Percentiles rank a stretch among this genome's conserved stretches.
Evolutionary conservation across 2,113 vertebrate genomes (phyloP).

Genomic region (Crotalus tigris): DNA sequence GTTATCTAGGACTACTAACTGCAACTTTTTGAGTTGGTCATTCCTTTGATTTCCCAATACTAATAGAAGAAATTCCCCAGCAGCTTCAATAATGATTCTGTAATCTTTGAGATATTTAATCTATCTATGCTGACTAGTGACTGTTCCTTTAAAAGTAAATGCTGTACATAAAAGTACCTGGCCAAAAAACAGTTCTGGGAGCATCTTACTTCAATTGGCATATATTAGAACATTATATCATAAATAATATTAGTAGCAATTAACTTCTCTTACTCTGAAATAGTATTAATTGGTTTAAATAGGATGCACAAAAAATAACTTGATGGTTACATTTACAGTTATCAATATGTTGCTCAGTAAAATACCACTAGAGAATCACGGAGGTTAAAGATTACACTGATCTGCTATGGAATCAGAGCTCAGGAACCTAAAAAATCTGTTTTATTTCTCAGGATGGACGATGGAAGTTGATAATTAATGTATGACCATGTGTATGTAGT

Average conservation of each 20-base stretch:
- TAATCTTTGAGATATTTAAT: not conserved
- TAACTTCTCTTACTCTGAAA: not conserved
- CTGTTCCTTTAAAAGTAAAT: not conserved
- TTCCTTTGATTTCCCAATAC: not conserved
- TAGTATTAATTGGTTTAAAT: not conserved
- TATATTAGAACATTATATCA: not conserved
- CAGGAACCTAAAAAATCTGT: conserved; percentile 8
- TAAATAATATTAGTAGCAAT: not conserved
- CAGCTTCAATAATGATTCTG: not conserved
- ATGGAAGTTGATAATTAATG: not conserved
- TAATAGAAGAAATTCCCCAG: not conserved
- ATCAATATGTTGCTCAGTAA: not conserved
- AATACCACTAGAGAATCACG: not conserved
- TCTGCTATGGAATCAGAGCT: conserved; percentile 13
- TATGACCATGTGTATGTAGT: not conserved
- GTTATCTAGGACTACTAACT: not conserved
- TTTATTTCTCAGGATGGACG: conserved; percentile 11
- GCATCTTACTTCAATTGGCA: not conserved
- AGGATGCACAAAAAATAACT: not conserved
- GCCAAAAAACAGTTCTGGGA: not conserved
- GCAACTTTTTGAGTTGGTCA: not conserved
- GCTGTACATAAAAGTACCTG: not conserved
- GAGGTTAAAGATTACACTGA: not conserved
- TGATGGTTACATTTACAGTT: not conserved
- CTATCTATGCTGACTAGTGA: not conserved